phyloP scores from a whole-genome alignment of 2,888 invertebrate genomes.

The Ypsolopha scabrella region DNA sequence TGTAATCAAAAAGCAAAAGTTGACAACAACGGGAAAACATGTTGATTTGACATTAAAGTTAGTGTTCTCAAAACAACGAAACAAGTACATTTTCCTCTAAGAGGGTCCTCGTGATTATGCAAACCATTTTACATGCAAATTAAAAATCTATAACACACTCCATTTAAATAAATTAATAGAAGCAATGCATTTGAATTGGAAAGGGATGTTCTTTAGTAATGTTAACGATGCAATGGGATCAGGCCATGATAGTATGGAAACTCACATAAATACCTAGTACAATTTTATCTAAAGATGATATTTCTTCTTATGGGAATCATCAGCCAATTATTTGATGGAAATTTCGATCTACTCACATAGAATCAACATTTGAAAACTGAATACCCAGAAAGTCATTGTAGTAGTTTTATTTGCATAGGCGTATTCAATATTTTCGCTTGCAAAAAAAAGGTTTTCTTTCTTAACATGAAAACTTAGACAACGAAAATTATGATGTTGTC shows the following conservation, averaged over 20 bases:
- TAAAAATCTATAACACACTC: slow-evolving; percentile 36
- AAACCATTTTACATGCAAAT: slow-evolving; percentile 68
- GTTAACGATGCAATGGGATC: slow-evolving; percentile 44
- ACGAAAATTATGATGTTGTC: too few relatives aligned
- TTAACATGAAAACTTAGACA: too few relatives aligned
- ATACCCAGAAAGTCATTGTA: too few relatives aligned
- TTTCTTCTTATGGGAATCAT: slow-evolving; percentile 9
- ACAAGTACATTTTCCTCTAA: slow-evolving; percentile 20
- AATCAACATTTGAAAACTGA: too few relatives aligned
- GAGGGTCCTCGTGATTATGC: slow-evolving; percentile 35
- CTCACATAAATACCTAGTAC: slow-evolving; percentile 48
- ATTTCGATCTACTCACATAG: slow-evolving; percentile 37
- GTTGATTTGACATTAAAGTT: slow-evolving; percentile 17
- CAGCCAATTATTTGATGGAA: slow-evolving; percentile 33
- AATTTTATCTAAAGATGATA: neutral
- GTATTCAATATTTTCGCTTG: too few relatives aligned
- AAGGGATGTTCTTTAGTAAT: slow-evolving; percentile 15
- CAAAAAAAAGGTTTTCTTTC: too few relatives aligned
- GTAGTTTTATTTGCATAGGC: too few relatives aligned
- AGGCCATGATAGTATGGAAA: slow-evolving; percentile 57
- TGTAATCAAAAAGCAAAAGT: slow-evolving; percentile 19
- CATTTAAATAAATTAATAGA: slow-evolving; percentile 39
- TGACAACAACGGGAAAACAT: slow-evolving; percentile 29
- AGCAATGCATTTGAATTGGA: slow-evolving; percentile 39
- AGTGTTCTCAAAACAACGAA: slow-evolving; percentile 32